Conservation (phyloP, 2,888 invertebrate genomes). For the Dione juno region DNA sequence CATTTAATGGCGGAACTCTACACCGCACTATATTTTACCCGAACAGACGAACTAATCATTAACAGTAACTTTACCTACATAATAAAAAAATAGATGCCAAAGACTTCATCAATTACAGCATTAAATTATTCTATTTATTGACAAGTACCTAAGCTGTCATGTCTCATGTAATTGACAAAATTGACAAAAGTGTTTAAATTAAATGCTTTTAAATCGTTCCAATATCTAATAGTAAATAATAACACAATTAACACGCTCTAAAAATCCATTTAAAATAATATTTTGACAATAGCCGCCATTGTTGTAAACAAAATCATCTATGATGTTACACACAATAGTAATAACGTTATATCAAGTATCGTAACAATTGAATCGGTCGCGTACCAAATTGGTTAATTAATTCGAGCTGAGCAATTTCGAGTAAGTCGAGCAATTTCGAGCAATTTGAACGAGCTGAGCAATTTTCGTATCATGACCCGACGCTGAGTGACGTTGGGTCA, state of each 20-base stretch:
- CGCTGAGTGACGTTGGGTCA: conserved; percentile 56
- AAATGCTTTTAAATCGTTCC: too few species aligned
- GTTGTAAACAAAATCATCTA: conserved; percentile 10
- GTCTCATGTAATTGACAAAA: too few species aligned
- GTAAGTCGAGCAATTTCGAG: conserved; percentile 53
- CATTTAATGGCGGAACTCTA: too few species aligned
- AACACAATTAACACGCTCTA: not conserved
- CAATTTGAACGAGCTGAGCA: conserved; percentile 52
- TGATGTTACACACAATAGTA: conserved; percentile 13
- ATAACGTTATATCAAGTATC: conserved; percentile 20
- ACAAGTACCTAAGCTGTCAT: too few species aligned
- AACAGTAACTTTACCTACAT: too few species aligned
- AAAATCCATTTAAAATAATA: conserved; percentile 4
- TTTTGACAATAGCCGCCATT: conserved; percentile 19
- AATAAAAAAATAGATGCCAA: too few species aligned
- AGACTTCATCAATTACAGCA: too few species aligned
- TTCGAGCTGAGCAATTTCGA: conserved; percentile 54
- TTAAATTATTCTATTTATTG: too few species aligned
- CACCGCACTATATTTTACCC: too few species aligned
- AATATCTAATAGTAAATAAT: not conserved
- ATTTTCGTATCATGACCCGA: conserved; percentile 64
- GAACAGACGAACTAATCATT: too few species aligned
- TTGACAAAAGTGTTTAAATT: too few species aligned
- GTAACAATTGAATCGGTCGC: conserved; percentile 61
- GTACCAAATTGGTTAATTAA: conserved; percentile 77